phyloP scores from a whole-genome alignment of 1,140 invertebrate species.

The Cydia amplana region DNA sequence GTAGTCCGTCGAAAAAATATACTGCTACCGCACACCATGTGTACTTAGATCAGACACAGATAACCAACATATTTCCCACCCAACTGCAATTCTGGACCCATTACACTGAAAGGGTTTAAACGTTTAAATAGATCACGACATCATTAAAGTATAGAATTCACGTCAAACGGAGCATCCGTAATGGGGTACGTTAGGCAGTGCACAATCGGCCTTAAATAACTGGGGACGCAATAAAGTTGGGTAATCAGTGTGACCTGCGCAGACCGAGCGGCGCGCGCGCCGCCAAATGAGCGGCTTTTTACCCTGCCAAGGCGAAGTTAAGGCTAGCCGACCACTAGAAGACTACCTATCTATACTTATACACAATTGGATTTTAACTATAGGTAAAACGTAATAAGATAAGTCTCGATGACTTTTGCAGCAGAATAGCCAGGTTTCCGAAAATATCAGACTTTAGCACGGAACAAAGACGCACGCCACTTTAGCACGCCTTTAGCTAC shows the following conservation, averaged over 20 bases:
- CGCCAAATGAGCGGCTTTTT: constrained; percentile 12
- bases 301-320: not conserved
- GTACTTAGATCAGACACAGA: not conserved
- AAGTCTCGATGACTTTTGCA: no score
- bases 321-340: not conserved
- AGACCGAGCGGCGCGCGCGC: constrained; percentile 12
- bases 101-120: constrained; percentile 11
- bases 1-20: not conserved
- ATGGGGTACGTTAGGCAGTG: constrained; percentile 7
- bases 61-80: constrained; percentile 1
- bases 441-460: no score
- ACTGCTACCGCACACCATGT: not conserved
- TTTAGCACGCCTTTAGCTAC: no score
- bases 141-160: constrained; percentile 19
- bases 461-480: no score
- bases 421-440: no score
- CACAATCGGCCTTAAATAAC: constrained; percentile 16
- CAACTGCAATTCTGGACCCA: not conserved
- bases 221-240: constrained; percentile 16
- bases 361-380: no score
- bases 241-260: constrained; percentile 18
- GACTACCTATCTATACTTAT: no score
- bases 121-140: constrained; percentile 8
- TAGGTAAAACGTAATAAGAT: no score
- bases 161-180: constrained; percentile 6